These are phyloP conservation scores for Verasper variegatus DNA, from an alignment of 2,113 vertebrate species.

Conservation along the genomic window DNA sequence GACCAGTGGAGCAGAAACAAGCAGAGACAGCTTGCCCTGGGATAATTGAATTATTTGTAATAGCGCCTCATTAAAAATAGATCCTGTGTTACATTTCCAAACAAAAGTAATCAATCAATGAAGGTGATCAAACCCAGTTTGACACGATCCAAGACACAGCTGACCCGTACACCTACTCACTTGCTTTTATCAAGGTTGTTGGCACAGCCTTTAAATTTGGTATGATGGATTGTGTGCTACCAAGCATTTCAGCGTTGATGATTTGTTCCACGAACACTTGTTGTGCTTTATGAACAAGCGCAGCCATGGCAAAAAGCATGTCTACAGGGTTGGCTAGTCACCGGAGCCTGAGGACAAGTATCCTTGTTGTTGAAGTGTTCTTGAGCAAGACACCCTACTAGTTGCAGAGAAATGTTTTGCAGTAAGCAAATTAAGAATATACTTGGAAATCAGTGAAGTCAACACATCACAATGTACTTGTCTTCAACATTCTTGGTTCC, in stretches of 20 bases:
- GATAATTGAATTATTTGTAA: constrained; percentile 82
- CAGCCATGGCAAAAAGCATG: background rate
- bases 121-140: constrained; percentile 55
- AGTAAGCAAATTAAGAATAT: background rate
- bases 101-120: constrained; percentile 71
- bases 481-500: background rate
- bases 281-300: constrained; percentile 4
- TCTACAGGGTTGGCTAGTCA: background rate
- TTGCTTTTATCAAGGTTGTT: constrained; percentile 23
- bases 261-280: background rate
- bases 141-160: constrained; percentile 21
- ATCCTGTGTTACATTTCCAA: constrained; percentile 58
- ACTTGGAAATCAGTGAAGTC: too few relatives aligned
- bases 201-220: background rate
- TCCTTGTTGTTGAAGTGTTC: constrained; percentile 13
- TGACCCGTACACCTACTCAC: constrained; percentile 5
- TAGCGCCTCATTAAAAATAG: constrained; percentile 71
- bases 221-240: background rate
- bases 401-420: constrained; percentile 2
- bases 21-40: constrained; percentile 56
- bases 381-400: constrained; percentile 21
- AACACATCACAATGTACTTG: too few relatives aligned
- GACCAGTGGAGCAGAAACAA: constrained; percentile 77
- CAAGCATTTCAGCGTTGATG: background rate
- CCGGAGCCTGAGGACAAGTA: background rate